Evolutionary conservation across 30 jellyfish, hydroid and myxozoan genomes (phyloP).

Genomic region (Chrysaora quinquecirrha): DNA sequence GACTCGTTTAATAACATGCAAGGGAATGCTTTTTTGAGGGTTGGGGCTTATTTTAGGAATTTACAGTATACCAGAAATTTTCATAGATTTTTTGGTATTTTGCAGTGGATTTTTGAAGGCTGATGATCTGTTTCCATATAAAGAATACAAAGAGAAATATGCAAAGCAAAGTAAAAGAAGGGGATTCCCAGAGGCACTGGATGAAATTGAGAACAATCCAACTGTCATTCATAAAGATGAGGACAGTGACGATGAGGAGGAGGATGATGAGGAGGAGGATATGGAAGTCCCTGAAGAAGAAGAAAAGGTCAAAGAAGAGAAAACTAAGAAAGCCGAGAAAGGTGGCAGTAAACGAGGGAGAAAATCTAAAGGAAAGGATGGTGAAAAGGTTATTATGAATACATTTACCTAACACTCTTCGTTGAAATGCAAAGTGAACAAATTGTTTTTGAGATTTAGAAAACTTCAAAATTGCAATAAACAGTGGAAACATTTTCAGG

Average conservation of each 20-base stretch:
- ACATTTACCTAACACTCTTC: too few species aligned
- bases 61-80: too few species aligned
- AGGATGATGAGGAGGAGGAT: conserved; percentile 3
- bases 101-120: conserved; percentile 84
- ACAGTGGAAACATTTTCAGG: too few species aligned
- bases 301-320: neutral
- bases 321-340: conserved; percentile 12
- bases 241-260: conserved; percentile 7
- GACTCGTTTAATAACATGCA: too few species aligned
- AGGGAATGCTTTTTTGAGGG: too few species aligned
- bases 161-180: conserved; percentile 74
- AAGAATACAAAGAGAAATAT: conserved; percentile 72
- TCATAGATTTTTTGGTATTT: too few species aligned
- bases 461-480: too few species aligned
- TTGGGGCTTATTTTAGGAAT: too few species aligned
- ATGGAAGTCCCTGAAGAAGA: neutral
- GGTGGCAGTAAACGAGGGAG: neutral
- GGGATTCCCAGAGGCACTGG: conserved; percentile 89
- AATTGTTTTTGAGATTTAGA: too few species aligned
- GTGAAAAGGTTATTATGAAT: conserved; percentile 11
- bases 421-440: too few species aligned
- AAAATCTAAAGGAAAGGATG: conserved; percentile 22
- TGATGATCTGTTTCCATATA: conserved; percentile 77
- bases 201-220: conserved; percentile 78
- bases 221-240: conserved; percentile 72